phyloP scores from a whole-genome alignment of 2,113 vertebrate genomes.

The Corythoichthys haematopterus region DNA sequence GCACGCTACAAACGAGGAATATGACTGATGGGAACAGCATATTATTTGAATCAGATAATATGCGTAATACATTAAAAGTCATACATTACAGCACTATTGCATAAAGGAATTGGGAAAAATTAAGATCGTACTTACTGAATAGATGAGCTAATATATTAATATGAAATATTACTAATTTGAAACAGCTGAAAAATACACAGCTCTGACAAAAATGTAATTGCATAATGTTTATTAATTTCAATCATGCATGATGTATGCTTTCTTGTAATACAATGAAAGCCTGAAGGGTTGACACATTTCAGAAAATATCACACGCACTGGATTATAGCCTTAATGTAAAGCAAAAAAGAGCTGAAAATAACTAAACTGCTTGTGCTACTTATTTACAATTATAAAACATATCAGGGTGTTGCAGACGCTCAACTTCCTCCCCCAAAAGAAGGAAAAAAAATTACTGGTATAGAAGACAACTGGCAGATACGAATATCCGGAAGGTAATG shows the following conservation, averaged over 20 bases:
- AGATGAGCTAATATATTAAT: slow-evolving; percentile 15
- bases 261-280: slow-evolving; percentile 1
- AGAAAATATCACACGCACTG: slow-evolving; percentile 7
- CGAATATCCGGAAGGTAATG: too few relatives aligned
- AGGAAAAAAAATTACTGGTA: too few relatives aligned
- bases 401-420: neutral
- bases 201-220: slow-evolving; percentile 9
- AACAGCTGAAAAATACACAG: slow-evolving; percentile 8
- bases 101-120: slow-evolving; percentile 13
- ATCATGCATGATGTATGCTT: neutral
- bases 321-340: neutral
- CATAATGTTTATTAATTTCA: neutral
- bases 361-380: slow-evolving; percentile 16
- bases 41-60: slow-evolving; percentile 11
- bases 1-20: slow-evolving; percentile 15
- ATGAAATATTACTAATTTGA: neutral
- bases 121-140: slow-evolving; percentile 5
- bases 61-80: slow-evolving; percentile 1
- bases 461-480: too few relatives aligned
- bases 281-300: slow-evolving; percentile 19
- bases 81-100: slow-evolving; percentile 7
- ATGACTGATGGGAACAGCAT: slow-evolving; percentile 5
- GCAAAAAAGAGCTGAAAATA: slow-evolving; percentile 11
- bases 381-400: neutral
- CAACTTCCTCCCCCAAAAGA: too few relatives aligned